Percentiles rank a stretch among this genome's conserved stretches.
phyloP scores from a whole-genome alignment of 1,140 invertebrate genomes.

The Drosophila saltans region DNA sequence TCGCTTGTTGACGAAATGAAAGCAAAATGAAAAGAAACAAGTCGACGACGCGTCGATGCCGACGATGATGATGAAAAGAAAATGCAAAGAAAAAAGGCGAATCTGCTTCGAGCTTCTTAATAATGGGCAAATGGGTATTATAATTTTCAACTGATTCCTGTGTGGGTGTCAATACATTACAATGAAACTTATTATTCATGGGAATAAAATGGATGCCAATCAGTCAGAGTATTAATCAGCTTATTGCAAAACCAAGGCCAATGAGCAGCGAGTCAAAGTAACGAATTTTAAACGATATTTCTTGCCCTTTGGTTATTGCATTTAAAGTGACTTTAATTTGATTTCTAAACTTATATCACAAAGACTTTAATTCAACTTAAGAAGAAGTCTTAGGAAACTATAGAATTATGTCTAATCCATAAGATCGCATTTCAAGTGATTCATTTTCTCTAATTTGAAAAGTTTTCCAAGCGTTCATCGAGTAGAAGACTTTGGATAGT shows the following conservation, averaged over 20 bases:
- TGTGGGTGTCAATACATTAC: not conserved
- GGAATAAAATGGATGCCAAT: not conserved
- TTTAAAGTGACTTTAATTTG: no score
- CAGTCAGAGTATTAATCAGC: not conserved
- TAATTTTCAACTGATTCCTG: not conserved
- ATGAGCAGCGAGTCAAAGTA: not conserved
- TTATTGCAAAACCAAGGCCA: not conserved
- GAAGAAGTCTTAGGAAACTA: no score
- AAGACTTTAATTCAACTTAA: no score
- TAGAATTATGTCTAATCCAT: no score
- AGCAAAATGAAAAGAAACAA: conserved; percentile 44
- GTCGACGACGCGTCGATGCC: conserved; percentile 13
- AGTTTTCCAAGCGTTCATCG: not conserved
- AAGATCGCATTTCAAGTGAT: no score
- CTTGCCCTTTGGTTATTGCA: no score
- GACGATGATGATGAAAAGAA: not conserved
- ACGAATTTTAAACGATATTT: no score
- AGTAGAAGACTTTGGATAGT: not conserved
- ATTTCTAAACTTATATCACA: no score
- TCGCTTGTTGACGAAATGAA: conserved; percentile 74
- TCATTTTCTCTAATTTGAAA: not conserved
- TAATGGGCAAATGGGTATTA: conserved; percentile 1
- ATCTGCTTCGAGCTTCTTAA: not conserved
- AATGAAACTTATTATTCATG: conserved; percentile 2
- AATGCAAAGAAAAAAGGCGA: not conserved